Base-by-base conservation (phyloP, 2,113 vertebrate genomes). In the Aphelocoma coerulescens region DNA sequence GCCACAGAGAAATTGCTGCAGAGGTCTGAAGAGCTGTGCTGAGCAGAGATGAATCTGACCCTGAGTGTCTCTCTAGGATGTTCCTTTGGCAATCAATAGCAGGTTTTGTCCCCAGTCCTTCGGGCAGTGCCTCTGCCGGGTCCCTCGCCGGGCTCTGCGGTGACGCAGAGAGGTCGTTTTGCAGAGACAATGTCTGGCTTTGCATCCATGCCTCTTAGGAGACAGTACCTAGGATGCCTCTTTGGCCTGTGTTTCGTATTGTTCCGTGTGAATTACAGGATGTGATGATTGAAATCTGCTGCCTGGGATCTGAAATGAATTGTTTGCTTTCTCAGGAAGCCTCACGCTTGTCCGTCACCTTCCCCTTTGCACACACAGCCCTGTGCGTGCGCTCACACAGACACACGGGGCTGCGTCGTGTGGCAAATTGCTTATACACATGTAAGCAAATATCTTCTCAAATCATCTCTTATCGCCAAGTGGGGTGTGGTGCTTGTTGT, bases 391-490 rank as follows among this genome's bases (percentile, higher is more conserved):
- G 17, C 91, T 88, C 85, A 12, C 62, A 61, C 96, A 87, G 96
- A 55, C 62, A 48, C 93, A n/a, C 35, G 37, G 83, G 97, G 96
- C 98, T 97, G 96, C 96, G 91, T 93, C 97, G 91, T 86, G 69
- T 95, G 35, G 97, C 96, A 98, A 98, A 98, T 98, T 98, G 98
- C 98, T 98, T 96, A 98, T 98, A 99, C 98, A 98, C 98, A 98
- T 98, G 98, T 98, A 98, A 99, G 98, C 98, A 98, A 99, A 99
- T 98, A 99, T 98, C 98, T 98, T 97, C 98, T 98, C 98, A 98
- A 98, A 98, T 99, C 98, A 99, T 99, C 98, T 98, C 98, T 98
- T 98, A 98, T 99, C 98, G 96, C 98, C 98, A 98, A 98, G 98
- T 97, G 97, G 98, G 97, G 97, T 97, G 96, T 89, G 97, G 98